These are phyloP conservation scores for Phyllostomus discolor DNA, from an alignment of 2,113 vertebrate species.

Conservation along the genomic window DNA sequence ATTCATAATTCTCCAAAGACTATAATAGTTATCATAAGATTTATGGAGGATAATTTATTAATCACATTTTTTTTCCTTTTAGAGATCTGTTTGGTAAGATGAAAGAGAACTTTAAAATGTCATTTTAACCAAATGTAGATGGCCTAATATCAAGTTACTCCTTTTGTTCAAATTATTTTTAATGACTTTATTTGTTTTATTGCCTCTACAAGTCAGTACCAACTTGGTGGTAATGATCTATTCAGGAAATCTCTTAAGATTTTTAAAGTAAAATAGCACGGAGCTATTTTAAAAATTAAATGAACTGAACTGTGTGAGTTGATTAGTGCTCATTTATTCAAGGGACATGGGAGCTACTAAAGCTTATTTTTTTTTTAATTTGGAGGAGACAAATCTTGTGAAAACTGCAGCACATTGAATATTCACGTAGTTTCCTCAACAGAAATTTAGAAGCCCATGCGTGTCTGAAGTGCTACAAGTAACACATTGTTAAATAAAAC, in stretches of 20 bases:
- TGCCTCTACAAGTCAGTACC: slow-evolving; percentile 82
- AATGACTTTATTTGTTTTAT: slow-evolving; percentile 88
- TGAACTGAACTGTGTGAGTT: slow-evolving; percentile 71
- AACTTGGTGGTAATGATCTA: slow-evolving; percentile 82
- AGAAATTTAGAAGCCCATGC: slow-evolving; percentile 67
- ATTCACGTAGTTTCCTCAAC: slow-evolving; percentile 68
- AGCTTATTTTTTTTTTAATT: slow-evolving; percentile 77
- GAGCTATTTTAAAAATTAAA: slow-evolving; percentile 69
- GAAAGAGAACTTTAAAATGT: slow-evolving; percentile 86
- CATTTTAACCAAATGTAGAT: slow-evolving; percentile 85
- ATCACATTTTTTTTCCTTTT: slow-evolving; percentile 85
- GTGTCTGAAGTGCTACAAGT: slow-evolving; percentile 66
- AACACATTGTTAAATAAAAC: slow-evolving; percentile 73
- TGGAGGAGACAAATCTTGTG: slow-evolving; percentile 75
- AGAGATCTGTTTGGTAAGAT: slow-evolving; percentile 87
- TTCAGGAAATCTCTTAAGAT: slow-evolving; percentile 78
- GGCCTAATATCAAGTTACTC: slow-evolving; percentile 86
- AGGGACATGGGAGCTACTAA: slow-evolving; percentile 73
- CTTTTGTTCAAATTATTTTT: slow-evolving; percentile 90
- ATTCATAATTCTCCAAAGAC: slow-evolving; percentile 89
- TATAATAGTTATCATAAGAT: slow-evolving; percentile 89
- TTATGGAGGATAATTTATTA: slow-evolving; percentile 92
- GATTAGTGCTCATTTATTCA: slow-evolving; percentile 72
- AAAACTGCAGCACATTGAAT: slow-evolving; percentile 59
- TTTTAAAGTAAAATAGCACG: slow-evolving; percentile 72